A percentile compares a stretch with the other conserved stretches of the same genome.
These are phyloP conservation scores for Eubasilissa regina DNA, from an alignment of 1,140 invertebrate species.

Conservation along the genomic window DNA sequence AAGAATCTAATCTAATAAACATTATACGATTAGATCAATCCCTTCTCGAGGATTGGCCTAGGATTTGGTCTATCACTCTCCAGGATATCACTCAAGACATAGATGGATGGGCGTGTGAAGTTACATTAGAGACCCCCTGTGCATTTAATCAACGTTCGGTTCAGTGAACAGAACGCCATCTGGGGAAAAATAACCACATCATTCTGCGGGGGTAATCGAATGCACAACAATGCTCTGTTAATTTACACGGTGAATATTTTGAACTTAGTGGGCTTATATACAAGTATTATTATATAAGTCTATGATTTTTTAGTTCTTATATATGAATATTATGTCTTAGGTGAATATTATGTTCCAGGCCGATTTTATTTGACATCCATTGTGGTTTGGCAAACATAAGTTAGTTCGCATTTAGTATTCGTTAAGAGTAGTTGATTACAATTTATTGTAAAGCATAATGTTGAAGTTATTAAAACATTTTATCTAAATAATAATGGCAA, in stretches of 20 bases:
- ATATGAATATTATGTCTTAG: too few species aligned
- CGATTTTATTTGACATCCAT: too few species aligned
- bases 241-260: not conserved
- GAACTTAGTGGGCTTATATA: too few species aligned
- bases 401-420: too few species aligned
- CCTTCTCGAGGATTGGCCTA: conserved; percentile 8
- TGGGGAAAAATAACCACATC: conserved; percentile 18
- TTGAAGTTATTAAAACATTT: too few species aligned
- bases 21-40: conserved; percentile 30
- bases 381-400: too few species aligned
- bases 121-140: not conserved
- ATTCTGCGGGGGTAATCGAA: conserved; percentile 27
- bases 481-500: too few species aligned
- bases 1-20: conserved; percentile 35
- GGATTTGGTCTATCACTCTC: conserved; percentile 30
- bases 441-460: too few species aligned
- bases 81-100: conserved; percentile 31
- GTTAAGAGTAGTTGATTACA: too few species aligned
- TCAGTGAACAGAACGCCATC: not conserved
- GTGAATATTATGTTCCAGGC: too few species aligned
- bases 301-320: too few species aligned
- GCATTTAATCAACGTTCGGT: conserved; percentile 20
- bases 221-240: conserved; percentile 7
- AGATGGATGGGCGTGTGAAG: conserved; percentile 25
- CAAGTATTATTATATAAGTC: too few species aligned